A percentile compares a stretch with the other conserved stretches of the same genome.
Conservation (phyloP, 2,113 vertebrate species). For the Microtus oregoni region DNA sequence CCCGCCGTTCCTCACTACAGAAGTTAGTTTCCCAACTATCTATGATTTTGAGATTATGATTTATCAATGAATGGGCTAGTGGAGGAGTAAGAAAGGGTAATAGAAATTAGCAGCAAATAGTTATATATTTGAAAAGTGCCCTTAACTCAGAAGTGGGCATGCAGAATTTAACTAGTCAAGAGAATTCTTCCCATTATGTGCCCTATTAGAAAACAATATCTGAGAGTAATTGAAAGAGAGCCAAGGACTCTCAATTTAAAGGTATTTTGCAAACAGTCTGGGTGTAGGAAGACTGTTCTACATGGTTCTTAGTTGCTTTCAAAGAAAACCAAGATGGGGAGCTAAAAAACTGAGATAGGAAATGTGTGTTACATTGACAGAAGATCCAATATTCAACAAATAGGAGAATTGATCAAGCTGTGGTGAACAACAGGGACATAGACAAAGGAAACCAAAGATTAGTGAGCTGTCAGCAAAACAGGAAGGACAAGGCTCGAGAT, state of each 20-base stretch:
- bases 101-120: too few relatives aligned
- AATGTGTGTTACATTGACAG: conserved; percentile 67
- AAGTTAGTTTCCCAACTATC: background rate
- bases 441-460: conserved; percentile 63
- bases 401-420: conserved; percentile 62
- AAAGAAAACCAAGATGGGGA: conserved; percentile 67
- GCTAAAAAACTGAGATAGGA: conserved; percentile 61
- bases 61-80: conserved; percentile 6
- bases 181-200: background rate
- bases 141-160: background rate
- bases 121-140: conserved; percentile 21
- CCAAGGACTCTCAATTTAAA: conserved; percentile 46
- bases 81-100: background rate
- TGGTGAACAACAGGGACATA: conserved; percentile 73
- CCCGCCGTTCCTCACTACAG: too few relatives aligned
- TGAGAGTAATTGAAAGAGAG: background rate
- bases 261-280: conserved; percentile 50
- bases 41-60: conserved; percentile 11
- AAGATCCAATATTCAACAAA: conserved; percentile 79
- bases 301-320: conserved; percentile 75
- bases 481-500: conserved; percentile 36
- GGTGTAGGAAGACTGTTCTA: background rate
- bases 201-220: background rate
- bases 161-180: background rate
- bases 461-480: conserved; percentile 71